These are phyloP conservation scores for Rhyacichthys aspro DNA, from an alignment of 2,797 vertebrate genomes.

Conservation along the genomic window DNA sequence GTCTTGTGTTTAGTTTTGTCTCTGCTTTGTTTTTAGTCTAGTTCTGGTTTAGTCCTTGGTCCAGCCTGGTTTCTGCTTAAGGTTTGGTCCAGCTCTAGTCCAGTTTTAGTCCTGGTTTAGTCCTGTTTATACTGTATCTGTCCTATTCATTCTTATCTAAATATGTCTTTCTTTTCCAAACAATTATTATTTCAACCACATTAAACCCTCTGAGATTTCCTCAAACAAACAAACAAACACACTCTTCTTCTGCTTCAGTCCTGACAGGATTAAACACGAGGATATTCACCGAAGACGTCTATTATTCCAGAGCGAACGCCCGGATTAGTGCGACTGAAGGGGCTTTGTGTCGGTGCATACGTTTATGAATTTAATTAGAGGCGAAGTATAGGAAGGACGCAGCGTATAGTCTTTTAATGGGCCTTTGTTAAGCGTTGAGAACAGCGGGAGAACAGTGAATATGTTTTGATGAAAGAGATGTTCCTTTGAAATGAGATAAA, in stretches of 20 bases:
- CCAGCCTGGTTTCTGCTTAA: too few species aligned
- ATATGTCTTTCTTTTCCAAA: too few species aligned
- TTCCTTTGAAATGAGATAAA: too few species aligned
- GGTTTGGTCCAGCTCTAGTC: too few species aligned
- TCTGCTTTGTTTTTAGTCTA: too few species aligned
- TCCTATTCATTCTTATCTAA: neutral
- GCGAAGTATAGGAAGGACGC: constrained; percentile 16
- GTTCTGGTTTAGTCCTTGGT: too few species aligned
- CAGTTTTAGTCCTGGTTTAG: too few species aligned
- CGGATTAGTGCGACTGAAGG: constrained; percentile 26
- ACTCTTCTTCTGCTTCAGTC: neutral
- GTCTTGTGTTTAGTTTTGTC: too few species aligned
- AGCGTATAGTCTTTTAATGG: constrained; percentile 15
- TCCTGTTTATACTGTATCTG: too few species aligned
- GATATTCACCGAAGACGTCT: constrained; percentile 21
- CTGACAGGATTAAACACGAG: constrained; percentile 27
- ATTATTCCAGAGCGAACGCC: constrained; percentile 26
- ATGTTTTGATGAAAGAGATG: too few species aligned
- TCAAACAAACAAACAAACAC: constrained; percentile 5
- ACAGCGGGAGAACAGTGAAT: too few species aligned
- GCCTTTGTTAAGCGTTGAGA: constrained; percentile 16
- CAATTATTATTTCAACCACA: too few species aligned
- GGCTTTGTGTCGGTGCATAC: constrained; percentile 17
- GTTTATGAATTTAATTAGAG: constrained; percentile 34
- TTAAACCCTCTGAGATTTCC: neutral